Evolutionary conservation across 2,888 invertebrate genomes (phyloP), one percentile per base, ranked within the genome.

Genomic region (Punctoribates punctum): DNA sequence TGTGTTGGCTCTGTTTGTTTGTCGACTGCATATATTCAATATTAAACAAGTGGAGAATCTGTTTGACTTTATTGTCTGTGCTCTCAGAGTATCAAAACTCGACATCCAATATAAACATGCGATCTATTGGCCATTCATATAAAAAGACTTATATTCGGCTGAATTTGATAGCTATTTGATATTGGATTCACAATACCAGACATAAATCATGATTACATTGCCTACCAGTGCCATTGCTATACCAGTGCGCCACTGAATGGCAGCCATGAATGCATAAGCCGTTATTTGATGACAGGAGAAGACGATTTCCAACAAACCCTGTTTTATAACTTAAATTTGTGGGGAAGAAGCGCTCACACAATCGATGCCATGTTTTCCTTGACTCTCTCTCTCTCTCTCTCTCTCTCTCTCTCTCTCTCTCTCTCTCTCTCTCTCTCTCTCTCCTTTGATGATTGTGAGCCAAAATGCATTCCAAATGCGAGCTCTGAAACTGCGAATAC

Each of bases 121-220:
- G 9, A 46, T 70, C 42, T 25, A 34, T 65, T 34, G 70, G 70
- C 46, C 38, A 70, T 70, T 70, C 46, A 70, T 70, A 70, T 70
- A 70, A 70, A 67, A 46, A 70, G 70, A 46, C 46, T 70, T 70
- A 70, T 70, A 42, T 70, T 34, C 46, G 46, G 70, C 17, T 70
- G 42, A 23, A 70, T 70, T 70, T 70, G 67, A 67, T 67, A 67
- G 67, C 20, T 67, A 67, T 67, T 67, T 67, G 70, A 70, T 70
- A 70, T 70, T 70, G 46, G 70, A 70, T 70, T 70, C 46, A 38
- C 70, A 46, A 70, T 70, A 46, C 23, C 70, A 38, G 70, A 70
- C 70, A 70, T 70, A 70, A 70, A 70, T 70, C 70, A 70, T 46
- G 70, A 70, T 70, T 70, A 70, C 70, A 70, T 46, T n/a, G 70